phyloP scores from a whole-genome alignment of 2,888 invertebrate species.

The Carabus problematicus region DNA sequence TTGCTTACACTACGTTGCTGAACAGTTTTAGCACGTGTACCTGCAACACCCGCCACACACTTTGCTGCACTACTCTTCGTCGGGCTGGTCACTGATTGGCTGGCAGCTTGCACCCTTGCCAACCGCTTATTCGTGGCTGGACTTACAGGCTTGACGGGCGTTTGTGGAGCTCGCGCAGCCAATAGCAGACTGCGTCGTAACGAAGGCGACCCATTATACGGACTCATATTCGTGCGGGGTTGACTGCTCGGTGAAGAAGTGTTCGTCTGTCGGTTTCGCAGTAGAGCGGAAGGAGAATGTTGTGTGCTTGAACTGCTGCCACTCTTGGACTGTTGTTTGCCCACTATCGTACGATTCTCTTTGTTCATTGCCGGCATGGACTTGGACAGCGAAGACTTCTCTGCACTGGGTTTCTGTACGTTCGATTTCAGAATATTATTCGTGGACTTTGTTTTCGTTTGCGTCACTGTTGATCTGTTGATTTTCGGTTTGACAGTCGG shows the following conservation, averaged over 20 bases:
- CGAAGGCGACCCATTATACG: conserved; percentile 58
- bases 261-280: conserved; percentile 41
- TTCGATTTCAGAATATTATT: conserved; percentile 38
- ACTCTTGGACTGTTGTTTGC: conserved; percentile 42
- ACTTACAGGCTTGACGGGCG: conserved; percentile 59
- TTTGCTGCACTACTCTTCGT: conserved; percentile 68
- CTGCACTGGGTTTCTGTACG: conserved; percentile 26
- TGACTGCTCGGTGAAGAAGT: conserved; percentile 24
- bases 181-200: conserved; percentile 62
- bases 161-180: conserved; percentile 63
- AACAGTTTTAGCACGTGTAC: conserved; percentile 16
- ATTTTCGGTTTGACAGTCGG: conserved; percentile 12
- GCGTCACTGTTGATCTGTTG: conserved; percentile 4
- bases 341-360: conserved; percentile 31
- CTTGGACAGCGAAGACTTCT: conserved; percentile 38
- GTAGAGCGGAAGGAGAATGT: conserved; percentile 48
- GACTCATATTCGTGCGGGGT: conserved; percentile 45
- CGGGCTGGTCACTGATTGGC: conserved; percentile 62
- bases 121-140: conserved; percentile 46
- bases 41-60: conserved; percentile 53
- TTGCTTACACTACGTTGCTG: background rate
- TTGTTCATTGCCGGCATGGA: conserved; percentile 42
- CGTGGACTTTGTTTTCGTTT: conserved; percentile 30
- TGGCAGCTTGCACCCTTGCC: conserved; percentile 30
- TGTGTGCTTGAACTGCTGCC: conserved; percentile 46